phyloP scores from a whole-genome alignment of 2,888 invertebrate genomes.

The Scaptomyza parva region DNA sequence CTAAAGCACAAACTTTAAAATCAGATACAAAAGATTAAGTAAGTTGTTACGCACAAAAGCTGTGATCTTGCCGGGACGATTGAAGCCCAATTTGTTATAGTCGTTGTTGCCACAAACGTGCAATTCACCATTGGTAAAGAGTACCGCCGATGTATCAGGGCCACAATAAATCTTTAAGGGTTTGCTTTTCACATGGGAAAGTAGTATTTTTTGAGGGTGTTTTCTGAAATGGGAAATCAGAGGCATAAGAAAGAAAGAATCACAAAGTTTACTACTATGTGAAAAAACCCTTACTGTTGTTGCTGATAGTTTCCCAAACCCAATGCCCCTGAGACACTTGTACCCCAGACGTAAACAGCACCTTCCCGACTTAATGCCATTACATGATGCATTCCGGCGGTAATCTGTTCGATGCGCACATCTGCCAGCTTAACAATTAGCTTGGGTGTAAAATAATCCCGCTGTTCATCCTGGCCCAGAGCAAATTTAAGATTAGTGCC shows the following conservation, averaged over 20 bases:
- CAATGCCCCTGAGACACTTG: slow-evolving; percentile 86
- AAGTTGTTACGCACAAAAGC: slow-evolving; percentile 72
- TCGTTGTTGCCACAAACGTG: slow-evolving; percentile 88
- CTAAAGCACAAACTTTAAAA: slow-evolving; percentile 49
- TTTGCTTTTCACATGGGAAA: slow-evolving; percentile 85
- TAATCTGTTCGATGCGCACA: slow-evolving; percentile 87
- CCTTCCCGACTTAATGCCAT: slow-evolving; percentile 87
- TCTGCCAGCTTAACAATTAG: slow-evolving; percentile 86
- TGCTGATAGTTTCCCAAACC: slow-evolving; percentile 85
- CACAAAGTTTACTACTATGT: too few relatives aligned
- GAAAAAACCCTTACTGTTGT: slow-evolving; percentile 68
- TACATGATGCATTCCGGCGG: slow-evolving; percentile 88
- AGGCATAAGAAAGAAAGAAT: too few relatives aligned
- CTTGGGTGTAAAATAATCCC: slow-evolving; percentile 86
- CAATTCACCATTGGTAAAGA: slow-evolving; percentile 87
- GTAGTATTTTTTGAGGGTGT: slow-evolving; percentile 79
- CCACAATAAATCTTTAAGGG: slow-evolving; percentile 87
- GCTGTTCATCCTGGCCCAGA: slow-evolving; percentile 88
- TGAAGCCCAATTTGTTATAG: slow-evolving; percentile 88
- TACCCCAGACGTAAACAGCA: slow-evolving; percentile 89
- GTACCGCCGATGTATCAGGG: slow-evolving; percentile 87
- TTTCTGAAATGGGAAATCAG: slow-evolving; percentile 65
- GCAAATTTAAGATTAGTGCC: slow-evolving; percentile 88
- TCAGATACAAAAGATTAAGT: too few relatives aligned
- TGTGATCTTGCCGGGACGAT: slow-evolving; percentile 79